Evolutionary conservation across 2,888 invertebrate genomes (phyloP).

Genomic region (Odontocerum albicorne): DNA sequence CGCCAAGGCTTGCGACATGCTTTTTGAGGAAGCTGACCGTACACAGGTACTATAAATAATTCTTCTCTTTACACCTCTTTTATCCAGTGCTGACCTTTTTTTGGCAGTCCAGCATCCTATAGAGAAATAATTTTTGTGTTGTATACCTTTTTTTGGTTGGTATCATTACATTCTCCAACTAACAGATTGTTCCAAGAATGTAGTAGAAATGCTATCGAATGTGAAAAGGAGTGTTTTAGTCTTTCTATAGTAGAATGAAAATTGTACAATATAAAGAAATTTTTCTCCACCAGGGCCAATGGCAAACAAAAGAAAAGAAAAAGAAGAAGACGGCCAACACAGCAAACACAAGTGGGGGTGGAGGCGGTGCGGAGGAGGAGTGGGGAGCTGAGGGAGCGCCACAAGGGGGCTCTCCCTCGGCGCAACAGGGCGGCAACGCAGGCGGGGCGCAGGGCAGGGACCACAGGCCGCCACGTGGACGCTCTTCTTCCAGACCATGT

Average conservation of each 20-base stretch:
- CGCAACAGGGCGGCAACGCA: not conserved
- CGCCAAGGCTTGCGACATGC: slow-evolving; percentile 77
- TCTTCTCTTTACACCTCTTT: too few species aligned
- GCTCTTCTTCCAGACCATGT: slow-evolving; percentile 28
- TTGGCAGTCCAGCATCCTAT: too few species aligned
- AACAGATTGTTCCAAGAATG: too few species aligned
- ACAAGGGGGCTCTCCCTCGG: slow-evolving; percentile 1
- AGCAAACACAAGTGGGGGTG: slow-evolving; percentile 38
- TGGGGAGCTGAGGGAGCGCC: not conserved
- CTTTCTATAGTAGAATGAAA: too few species aligned
- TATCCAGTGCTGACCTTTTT: too few species aligned
- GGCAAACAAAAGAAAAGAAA: slow-evolving; percentile 86
- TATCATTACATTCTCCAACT: too few species aligned
- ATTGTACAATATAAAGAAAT: too few species aligned
- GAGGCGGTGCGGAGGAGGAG: not conserved
- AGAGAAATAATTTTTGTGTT: too few species aligned
- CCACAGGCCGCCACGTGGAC: slow-evolving; percentile 18
- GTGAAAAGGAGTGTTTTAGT: too few species aligned
- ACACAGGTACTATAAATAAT: slow-evolving; percentile 53
- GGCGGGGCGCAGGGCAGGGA: slow-evolving; percentile 10
- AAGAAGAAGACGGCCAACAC: slow-evolving; percentile 70
- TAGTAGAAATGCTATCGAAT: too few species aligned
- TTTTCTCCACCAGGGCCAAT: slow-evolving; percentile 68
- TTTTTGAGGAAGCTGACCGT: slow-evolving; percentile 70
- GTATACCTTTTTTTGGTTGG: too few species aligned